Evolutionary conservation across 2,797 vertebrate genomes (phyloP).

Genomic region (Brachymystax lenok): DNA sequence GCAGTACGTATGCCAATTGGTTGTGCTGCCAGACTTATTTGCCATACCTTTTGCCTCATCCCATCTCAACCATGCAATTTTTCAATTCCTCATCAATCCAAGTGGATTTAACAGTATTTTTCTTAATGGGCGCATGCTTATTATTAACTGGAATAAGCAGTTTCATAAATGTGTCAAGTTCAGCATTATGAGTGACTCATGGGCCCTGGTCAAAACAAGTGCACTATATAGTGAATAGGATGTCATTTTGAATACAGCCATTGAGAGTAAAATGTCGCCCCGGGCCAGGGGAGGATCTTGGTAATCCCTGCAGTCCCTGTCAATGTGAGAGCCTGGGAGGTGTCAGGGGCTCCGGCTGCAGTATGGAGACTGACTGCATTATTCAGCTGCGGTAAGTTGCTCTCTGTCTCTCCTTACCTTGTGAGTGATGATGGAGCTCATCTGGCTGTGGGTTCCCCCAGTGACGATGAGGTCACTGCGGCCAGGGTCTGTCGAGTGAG

Average conservation of each 20-base stretch:
- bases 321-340: slow-evolving; percentile 19
- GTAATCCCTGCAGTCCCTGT: background rate
- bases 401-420: slow-evolving; percentile 59
- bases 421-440: slow-evolving; percentile 45
- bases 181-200: background rate
- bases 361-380: slow-evolving; percentile 38
- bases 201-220: background rate
- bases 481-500: slow-evolving; percentile 58
- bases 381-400: slow-evolving; percentile 33
- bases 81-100: too few relatives aligned
- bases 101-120: too few relatives aligned
- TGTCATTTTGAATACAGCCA: background rate
- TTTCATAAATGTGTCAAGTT: too few relatives aligned
- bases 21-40: too few relatives aligned
- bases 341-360: slow-evolving; percentile 12
- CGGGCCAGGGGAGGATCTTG: background rate
- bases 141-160: too few relatives aligned
- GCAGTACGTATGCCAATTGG: too few relatives aligned
- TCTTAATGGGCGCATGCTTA: too few relatives aligned
- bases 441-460: slow-evolving; percentile 42
- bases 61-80: too few relatives aligned
- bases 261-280: background rate
- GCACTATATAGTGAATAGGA: background rate
- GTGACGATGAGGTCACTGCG: slow-evolving; percentile 46
- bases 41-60: too few relatives aligned